Conservation (phyloP, 2,888 invertebrate species). For the Neuroscelio doddi region DNA sequence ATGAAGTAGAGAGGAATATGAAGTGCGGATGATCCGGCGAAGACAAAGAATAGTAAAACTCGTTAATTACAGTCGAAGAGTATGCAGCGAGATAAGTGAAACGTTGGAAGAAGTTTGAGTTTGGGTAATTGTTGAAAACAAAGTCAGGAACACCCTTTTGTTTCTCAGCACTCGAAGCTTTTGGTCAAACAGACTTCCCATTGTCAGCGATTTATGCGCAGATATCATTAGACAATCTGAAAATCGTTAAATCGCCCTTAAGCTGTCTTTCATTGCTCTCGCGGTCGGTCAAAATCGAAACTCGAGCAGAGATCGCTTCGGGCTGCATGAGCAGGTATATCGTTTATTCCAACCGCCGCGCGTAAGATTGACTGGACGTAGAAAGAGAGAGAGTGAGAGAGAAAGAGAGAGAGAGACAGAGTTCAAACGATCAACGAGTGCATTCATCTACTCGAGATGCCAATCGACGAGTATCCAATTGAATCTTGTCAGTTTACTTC, state of each 20-base stretch:
- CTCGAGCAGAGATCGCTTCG: constrained; percentile 13
- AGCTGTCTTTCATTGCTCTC: constrained; percentile 13
- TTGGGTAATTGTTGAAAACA: constrained; percentile 12
- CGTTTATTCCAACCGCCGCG: constrained; percentile 14
- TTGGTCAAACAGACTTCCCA: constrained; percentile 33
- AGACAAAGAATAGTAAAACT: constrained; percentile 10
- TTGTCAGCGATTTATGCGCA: constrained; percentile 54
- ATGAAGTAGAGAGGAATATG: not conserved
- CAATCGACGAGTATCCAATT: not conserved
- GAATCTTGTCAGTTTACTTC: too few species aligned
- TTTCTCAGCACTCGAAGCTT: constrained; percentile 22
- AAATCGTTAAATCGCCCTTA: constrained; percentile 37
- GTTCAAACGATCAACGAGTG: not conserved
- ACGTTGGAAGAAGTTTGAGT: constrained; percentile 1
- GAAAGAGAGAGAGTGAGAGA: too few species aligned
- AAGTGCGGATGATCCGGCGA: not conserved
- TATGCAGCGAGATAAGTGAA: not conserved
- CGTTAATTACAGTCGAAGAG: constrained; percentile 18
- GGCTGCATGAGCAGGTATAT: constrained; percentile 17
- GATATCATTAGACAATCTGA: constrained; percentile 55
- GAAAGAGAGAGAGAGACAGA: not conserved
- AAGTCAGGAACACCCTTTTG: constrained; percentile 18
- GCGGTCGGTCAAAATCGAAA: constrained; percentile 8
- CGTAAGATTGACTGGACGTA: constrained; percentile 4
- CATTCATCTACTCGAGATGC: constrained; percentile 12